Evolutionary conservation across 1,140 invertebrate species (phyloP), one percentile per base, ranked within the genome.

Genomic region (Drosophila repletoides): DNA sequence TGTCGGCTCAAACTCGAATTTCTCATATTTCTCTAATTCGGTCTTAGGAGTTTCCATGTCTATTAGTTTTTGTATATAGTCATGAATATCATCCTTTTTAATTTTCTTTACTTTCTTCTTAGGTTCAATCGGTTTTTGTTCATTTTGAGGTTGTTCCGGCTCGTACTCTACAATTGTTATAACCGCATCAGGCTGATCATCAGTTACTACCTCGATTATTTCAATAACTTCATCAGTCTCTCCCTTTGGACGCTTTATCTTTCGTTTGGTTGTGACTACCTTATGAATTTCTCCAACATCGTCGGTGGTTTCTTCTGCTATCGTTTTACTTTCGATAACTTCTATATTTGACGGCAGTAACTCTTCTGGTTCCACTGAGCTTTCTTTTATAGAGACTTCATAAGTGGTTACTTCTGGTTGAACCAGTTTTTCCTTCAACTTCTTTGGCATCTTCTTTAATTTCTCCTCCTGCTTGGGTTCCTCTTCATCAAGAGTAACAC

Each of bases 181-280:
- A 63, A 91, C 74, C 9, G 90, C 86, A 34, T 86, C 68, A 1
- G 76, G 76, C 60, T 92, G 84, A 40, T 88, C 90, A 58, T 90
- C 90, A 59, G 87, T 88, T 36, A 91, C 59, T 6, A 90, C 76
- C 38, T 89, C 90, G 14, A 89, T 83, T 28, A 90, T 91, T 77
- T 91, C 91, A 15, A 90, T 89, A 17, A 86, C 71, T 61, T 90
- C 64, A 60, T 90, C 75, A 41, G 86, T 81, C 10, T 81, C 73
- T 14, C 88, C 89, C 24, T 86, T 76, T 6, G 89, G 81, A 49
- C 83, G 90, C 49, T 89, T 90, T 9, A 91, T 80, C 26, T 89
- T 90, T 7, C 83, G 81, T 46, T 91, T 91, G 9, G 90, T 91
- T 36, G 90, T 91, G 38, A 88, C 79, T 36, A 90, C 79, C 56